These are phyloP conservation scores for Pungitius pungitius DNA, from an alignment of 2,113 vertebrate species.

Conservation along the genomic window DNA sequence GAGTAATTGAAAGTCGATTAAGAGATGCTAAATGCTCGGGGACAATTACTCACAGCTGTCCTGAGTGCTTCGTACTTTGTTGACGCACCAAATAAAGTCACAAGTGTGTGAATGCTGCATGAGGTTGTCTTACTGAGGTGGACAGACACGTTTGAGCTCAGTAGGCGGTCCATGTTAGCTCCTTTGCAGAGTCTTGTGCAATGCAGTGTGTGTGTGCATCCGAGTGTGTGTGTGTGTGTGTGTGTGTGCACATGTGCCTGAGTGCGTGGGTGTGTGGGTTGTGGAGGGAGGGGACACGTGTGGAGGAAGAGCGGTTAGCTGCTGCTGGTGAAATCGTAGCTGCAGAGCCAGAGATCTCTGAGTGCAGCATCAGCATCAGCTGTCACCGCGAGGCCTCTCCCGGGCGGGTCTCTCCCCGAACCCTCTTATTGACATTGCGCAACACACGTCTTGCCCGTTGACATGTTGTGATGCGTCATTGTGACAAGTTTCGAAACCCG, in stretches of 20 bases:
- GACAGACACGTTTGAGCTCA: constrained; percentile 31
- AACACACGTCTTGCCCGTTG: constrained; percentile 8
- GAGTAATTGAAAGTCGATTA: constrained; percentile 49
- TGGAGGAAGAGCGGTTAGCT: constrained; percentile 3
- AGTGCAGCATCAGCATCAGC: constrained; percentile 27
- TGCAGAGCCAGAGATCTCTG: constrained; percentile 3
- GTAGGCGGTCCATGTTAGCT: neutral
- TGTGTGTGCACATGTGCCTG: neutral
- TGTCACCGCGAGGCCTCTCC: constrained; percentile 18
- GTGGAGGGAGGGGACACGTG: constrained; percentile 4
- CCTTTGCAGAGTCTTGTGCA: constrained; percentile 10
- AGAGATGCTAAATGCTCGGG: constrained; percentile 36
- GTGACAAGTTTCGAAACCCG: neutral
- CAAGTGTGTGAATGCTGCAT: constrained; percentile 20
- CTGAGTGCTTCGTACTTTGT: constrained; percentile 31
- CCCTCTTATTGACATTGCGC: constrained; percentile 4
- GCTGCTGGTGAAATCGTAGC: constrained; percentile 43
- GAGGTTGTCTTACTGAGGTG: constrained; percentile 24
- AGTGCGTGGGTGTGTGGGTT: constrained; percentile 3
- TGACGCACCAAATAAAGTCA: constrained; percentile 20
- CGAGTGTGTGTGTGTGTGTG: neutral
- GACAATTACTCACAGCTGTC: constrained; percentile 15
- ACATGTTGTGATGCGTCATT: neutral
- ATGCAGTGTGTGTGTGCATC: constrained; percentile 16
- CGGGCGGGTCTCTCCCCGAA: constrained; percentile 10